These are phyloP conservation scores for Alethe diademata DNA, from an alignment of 2,113 vertebrate genomes.

Conservation along the genomic window DNA sequence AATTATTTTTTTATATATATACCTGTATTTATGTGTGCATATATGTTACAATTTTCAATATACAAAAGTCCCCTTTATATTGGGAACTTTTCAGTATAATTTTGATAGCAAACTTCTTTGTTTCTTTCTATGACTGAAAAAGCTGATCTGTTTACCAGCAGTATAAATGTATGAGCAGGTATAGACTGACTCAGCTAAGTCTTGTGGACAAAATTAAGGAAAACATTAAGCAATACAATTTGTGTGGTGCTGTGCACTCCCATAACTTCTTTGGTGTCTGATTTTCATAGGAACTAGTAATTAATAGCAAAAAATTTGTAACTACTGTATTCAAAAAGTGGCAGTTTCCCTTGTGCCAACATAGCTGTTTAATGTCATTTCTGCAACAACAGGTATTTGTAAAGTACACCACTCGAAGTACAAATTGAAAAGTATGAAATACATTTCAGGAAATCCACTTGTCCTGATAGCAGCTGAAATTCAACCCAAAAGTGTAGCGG, in stretches of 20 bases:
- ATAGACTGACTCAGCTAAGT: not conserved
- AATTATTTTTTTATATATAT: not conserved
- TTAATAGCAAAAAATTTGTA: not conserved
- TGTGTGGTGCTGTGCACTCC: not conserved
- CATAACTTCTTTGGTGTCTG: not conserved
- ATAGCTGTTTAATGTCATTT: not conserved
- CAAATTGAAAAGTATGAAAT: not conserved
- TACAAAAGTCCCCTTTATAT: not conserved
- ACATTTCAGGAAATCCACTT: not conserved
- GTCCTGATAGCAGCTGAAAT: not conserved
- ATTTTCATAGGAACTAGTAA: not conserved
- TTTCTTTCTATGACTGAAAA: not conserved
- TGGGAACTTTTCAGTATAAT: not conserved
- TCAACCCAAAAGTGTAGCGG: not conserved
- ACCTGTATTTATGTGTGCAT: rapidly evolving
- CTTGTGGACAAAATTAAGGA: not conserved
- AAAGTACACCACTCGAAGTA: not conserved
- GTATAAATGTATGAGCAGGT: not conserved
- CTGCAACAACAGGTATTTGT: not conserved
- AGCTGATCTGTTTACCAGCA: not conserved
- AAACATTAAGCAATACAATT: not conserved
- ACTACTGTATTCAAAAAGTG: rapidly evolving
- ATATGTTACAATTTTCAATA: not conserved
- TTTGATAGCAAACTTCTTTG: not conserved
- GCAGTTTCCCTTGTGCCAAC: not conserved